Conservation (phyloP, 2,888 invertebrate genomes). For the Leucozona laternaria region DNA sequence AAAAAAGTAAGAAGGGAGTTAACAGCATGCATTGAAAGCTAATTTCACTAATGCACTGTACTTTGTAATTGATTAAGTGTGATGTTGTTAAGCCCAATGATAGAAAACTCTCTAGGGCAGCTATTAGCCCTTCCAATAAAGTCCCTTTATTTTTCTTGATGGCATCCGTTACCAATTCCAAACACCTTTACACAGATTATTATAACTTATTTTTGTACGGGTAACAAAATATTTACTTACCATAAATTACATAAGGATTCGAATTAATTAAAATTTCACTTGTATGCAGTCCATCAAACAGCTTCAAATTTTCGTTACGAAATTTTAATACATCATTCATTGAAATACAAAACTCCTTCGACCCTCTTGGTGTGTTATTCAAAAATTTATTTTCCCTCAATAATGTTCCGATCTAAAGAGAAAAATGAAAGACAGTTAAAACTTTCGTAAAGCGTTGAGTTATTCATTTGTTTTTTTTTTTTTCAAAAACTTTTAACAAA, state of each 20-base stretch:
- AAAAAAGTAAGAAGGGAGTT: no score
- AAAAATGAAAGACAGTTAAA: neutral
- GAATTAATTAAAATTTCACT: neutral
- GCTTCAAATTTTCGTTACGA: slow-evolving; percentile 8
- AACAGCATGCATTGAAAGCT: no score
- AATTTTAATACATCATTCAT: neutral
- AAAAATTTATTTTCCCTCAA: neutral
- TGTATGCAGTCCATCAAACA: neutral
- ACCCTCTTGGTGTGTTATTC: neutral
- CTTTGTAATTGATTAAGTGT: no score
- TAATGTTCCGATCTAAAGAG: neutral
- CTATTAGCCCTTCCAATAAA: no score
- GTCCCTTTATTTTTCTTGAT: no score
- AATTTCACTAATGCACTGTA: no score
- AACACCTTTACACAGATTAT: no score
- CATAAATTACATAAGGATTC: neutral
- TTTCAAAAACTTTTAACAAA: neutral
- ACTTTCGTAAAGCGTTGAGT: neutral
- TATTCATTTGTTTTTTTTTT: neutral
- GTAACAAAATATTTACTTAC: no score
- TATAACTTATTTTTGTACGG: no score
- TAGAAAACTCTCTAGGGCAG: no score
- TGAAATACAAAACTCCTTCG: neutral
- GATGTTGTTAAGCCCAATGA: no score
- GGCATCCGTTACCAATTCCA: no score